Percentiles rank a stretch among this genome's conserved stretches.
These are phyloP conservation scores for Cheirogaleus major DNA, from an alignment of 2,797 vertebrate species.

Conservation along the genomic window DNA sequence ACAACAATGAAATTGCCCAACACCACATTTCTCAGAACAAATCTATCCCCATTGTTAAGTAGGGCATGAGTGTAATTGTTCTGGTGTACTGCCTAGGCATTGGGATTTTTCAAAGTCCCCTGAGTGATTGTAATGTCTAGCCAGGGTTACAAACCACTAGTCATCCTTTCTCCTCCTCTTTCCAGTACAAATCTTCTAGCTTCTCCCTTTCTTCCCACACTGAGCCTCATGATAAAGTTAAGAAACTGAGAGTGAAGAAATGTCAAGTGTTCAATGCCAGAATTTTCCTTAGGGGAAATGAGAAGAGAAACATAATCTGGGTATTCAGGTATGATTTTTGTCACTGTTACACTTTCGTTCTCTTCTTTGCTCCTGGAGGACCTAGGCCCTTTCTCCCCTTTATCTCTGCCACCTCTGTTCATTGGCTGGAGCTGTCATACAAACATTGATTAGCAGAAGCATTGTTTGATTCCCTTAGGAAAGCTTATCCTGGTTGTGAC, in stretches of 20 bases:
- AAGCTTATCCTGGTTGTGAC: neutral
- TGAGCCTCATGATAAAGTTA: neutral
- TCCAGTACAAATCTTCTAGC: neutral
- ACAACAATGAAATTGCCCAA: neutral
- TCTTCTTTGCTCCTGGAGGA: neutral
- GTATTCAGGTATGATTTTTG: neutral
- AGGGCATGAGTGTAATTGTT: neutral
- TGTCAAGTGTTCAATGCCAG: neutral
- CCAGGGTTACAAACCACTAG: neutral
- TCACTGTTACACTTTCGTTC: neutral
- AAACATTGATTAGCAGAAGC: neutral
- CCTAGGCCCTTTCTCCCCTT: neutral
- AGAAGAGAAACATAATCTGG: neutral
- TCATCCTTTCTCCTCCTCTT: neutral
- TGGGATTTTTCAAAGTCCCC: neutral
- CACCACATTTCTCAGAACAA: neutral
- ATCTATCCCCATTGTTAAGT: neutral
- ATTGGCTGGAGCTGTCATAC: neutral
- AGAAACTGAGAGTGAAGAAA: neutral
- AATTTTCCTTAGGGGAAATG: neutral
- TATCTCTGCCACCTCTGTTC: neutral
- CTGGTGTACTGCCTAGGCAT: neutral
- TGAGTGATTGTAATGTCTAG: neutral
- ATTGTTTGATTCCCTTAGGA: neutral
- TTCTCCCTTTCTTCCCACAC: neutral